These are phyloP conservation scores for Sinocyclocheilus anophthalmus DNA, from an alignment of 2,113 vertebrate genomes.

Conservation along the genomic window DNA sequence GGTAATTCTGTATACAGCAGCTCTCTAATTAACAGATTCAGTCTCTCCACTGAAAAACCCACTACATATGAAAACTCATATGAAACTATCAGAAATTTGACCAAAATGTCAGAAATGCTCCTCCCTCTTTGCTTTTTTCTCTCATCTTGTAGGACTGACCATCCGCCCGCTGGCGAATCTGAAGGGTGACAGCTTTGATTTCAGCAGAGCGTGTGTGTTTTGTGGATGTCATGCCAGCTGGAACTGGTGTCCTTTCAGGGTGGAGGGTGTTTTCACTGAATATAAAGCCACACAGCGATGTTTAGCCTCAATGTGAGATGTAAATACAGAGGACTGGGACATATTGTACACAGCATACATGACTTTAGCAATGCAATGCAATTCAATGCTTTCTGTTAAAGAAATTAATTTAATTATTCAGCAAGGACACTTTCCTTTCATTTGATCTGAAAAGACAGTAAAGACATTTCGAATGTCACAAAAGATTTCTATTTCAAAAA, in stretches of 20 bases:
- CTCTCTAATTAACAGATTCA: background rate
- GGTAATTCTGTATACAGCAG: background rate
- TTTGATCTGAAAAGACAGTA: background rate
- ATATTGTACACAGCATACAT: background rate
- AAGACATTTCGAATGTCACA: background rate
- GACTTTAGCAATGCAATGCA: background rate
- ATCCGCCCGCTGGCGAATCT: background rate
- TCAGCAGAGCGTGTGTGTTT: constrained; percentile 30
- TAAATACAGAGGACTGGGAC: background rate
- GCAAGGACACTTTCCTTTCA: background rate
- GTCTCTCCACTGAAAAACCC: background rate
- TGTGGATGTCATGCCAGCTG: constrained; percentile 31
- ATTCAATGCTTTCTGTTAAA: background rate
- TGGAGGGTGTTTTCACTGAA: background rate
- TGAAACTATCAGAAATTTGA: background rate
- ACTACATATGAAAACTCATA: no score
- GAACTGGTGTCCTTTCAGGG: background rate
- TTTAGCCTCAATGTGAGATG: background rate
- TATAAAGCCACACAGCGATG: background rate
- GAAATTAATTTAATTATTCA: no score
- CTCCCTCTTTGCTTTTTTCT: background rate
- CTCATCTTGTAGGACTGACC: background rate
- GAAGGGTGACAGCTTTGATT: constrained; percentile 35
- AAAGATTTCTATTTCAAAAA: background rate
- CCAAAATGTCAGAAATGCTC: background rate